A percentile compares a stretch with the other conserved stretches of the same genome.
Conservation (phyloP, 2,888 invertebrate genomes). For the Harmothoe impar region DNA sequence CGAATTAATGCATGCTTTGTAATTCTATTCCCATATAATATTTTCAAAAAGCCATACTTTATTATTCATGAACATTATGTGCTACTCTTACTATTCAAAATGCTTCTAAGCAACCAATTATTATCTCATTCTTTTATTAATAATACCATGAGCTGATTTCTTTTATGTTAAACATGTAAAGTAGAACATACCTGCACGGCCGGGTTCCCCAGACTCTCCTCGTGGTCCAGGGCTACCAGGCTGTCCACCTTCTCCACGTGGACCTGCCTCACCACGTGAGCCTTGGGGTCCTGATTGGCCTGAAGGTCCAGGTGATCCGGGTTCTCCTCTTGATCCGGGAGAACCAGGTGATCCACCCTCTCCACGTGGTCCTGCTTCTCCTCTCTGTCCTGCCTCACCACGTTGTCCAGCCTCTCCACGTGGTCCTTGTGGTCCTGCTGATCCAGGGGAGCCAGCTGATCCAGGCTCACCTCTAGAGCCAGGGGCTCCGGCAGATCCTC, state of each 20-base stretch:
- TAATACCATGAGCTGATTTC: too few relatives aligned
- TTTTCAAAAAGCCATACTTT: too few relatives aligned
- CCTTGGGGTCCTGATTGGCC: not conserved
- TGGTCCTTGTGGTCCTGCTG: slow-evolving; percentile 63
- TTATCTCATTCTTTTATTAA: too few relatives aligned
- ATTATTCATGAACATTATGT: too few relatives aligned
- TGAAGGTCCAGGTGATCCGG: slow-evolving; percentile 4
- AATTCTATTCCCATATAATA: too few relatives aligned
- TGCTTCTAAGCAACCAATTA: too few relatives aligned
- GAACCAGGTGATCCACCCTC: slow-evolving; percentile 60
- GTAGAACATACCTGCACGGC: slow-evolving; percentile 58
- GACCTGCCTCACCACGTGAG: not conserved
- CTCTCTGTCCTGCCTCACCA: slow-evolving; percentile 51
- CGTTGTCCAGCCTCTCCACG: slow-evolving; percentile 65
- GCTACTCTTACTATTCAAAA: too few relatives aligned
- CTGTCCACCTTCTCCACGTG: slow-evolving; percentile 67
- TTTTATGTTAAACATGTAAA: too few relatives aligned
- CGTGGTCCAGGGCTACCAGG: slow-evolving; percentile 87
- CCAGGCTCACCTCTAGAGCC: slow-evolving; percentile 62
- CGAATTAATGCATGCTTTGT: not conserved
- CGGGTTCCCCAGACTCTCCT: slow-evolving; percentile 85
- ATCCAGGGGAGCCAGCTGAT: slow-evolving; percentile 47
- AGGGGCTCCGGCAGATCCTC: slow-evolving; percentile 21
- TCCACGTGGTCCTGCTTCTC: slow-evolving; percentile 67
- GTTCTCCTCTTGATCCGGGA: slow-evolving; percentile 59